phyloP scores from a whole-genome alignment of 2,113 vertebrate genomes.

The Saimiri boliviensis region DNA sequence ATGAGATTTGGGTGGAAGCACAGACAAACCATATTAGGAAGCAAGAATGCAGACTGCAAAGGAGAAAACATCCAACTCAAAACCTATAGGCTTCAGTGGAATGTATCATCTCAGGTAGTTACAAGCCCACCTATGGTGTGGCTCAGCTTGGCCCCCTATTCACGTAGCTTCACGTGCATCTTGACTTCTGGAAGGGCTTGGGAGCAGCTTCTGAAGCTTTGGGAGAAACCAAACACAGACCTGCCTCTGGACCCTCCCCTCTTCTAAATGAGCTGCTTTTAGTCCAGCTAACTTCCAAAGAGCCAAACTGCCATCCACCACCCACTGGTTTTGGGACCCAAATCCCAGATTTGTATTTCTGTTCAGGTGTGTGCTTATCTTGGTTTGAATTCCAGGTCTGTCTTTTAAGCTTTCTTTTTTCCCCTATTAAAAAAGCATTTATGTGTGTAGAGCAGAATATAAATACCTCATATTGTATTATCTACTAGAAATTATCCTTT shows the following conservation, averaged over 20 bases:
- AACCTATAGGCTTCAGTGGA: neutral
- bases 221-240: neutral
- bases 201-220: neutral
- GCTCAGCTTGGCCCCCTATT: neutral
- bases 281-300: neutral
- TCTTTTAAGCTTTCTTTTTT: neutral
- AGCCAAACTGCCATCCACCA: neutral
- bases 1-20: too few relatives aligned
- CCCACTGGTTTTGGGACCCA: neutral
- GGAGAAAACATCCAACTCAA: neutral
- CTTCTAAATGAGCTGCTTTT: neutral
- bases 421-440: neutral
- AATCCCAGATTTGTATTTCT: neutral
- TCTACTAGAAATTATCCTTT: neutral
- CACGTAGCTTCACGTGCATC: neutral
- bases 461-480: neutral
- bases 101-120: too few relatives aligned
- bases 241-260: rapidly evolving
- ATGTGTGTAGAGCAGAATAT: neutral
- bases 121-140: neutral
- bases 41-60: neutral
- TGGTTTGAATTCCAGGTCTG: neutral
- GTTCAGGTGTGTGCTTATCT: neutral
- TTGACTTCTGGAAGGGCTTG: neutral
- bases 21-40: neutral